These are phyloP conservation scores for Neria commutata DNA, from an alignment of 2,888 invertebrate genomes.

Conservation along the genomic window DNA sequence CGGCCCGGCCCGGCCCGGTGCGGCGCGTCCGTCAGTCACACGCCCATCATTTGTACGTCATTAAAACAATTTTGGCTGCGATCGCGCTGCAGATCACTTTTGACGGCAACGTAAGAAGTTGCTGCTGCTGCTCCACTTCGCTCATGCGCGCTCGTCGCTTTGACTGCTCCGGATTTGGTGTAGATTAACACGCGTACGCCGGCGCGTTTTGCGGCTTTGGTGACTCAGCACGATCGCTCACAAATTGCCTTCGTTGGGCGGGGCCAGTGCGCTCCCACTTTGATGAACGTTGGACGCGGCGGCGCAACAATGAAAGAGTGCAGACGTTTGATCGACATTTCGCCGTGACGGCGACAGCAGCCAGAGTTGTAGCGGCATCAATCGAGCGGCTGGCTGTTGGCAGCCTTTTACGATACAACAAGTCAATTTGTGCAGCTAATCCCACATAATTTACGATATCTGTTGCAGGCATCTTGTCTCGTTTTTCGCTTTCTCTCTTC, in stretches of 20 bases:
- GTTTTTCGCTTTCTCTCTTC: conserved; percentile 1
- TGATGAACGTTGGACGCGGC: conserved; percentile 7
- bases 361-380: conserved; percentile 11
- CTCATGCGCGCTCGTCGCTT: not conserved
- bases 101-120: too few relatives aligned
- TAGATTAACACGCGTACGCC: not conserved
- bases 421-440: conserved; percentile 41
- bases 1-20: not conserved
- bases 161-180: not conserved
- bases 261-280: conserved; percentile 5
- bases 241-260: conserved; percentile 4
- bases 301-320: not conserved
- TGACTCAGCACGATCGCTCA: conserved; percentile 12
- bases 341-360: conserved; percentile 14
- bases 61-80: conserved; percentile 1
- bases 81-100: not conserved
- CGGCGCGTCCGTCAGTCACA: conserved; percentile 8
- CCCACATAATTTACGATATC: conserved; percentile 41
- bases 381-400: conserved; percentile 26
- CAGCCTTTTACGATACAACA: conserved; percentile 28
- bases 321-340: conserved; percentile 22
- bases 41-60: conserved; percentile 14
- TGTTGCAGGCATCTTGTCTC: conserved; percentile 40
- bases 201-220: not conserved
- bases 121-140: conserved; percentile 1